Evolutionary conservation across 2,888 invertebrate genomes (phyloP).

Genomic region (Cryptophagus acutangulus): DNA sequence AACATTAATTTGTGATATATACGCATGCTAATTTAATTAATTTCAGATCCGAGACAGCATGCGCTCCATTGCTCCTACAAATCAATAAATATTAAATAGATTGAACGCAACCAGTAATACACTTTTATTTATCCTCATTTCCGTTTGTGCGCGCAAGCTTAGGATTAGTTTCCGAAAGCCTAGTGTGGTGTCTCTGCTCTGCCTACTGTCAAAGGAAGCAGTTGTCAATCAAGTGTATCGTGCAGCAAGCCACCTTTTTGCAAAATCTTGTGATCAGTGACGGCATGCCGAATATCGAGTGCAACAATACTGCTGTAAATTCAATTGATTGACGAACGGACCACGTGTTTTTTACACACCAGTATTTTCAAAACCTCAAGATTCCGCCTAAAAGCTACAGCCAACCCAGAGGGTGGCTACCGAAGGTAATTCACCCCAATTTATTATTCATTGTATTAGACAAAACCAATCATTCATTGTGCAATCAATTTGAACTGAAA

Average conservation of each 20-base stretch:
- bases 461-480: too few species aligned
- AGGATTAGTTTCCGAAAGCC: too few species aligned
- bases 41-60: too few species aligned
- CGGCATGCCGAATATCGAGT: constrained; percentile 38
- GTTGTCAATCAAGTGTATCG: too few species aligned
- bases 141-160: too few species aligned
- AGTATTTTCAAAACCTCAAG: constrained; percentile 61
- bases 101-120: too few species aligned
- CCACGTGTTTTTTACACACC: constrained; percentile 42
- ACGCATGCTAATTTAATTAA: too few species aligned
- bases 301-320: constrained; percentile 26
- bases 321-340: constrained; percentile 41
- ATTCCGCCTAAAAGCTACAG: constrained; percentile 75
- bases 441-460: constrained; percentile 1
- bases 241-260: constrained; percentile 12
- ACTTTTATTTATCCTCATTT: too few species aligned
- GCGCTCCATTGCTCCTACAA: too few species aligned
- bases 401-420: constrained; percentile 79
- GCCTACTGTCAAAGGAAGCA: too few species aligned
- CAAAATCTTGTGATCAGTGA: constrained; percentile 15
- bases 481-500: neutral
- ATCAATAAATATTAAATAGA: too few species aligned
- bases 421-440: constrained; percentile 53
- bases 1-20: neutral
- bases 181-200: too few species aligned